Evolutionary conservation across 2,888 invertebrate genomes (phyloP), one percentile per base, ranked within the genome.

Genomic region (Leptopterna dolabrata): DNA sequence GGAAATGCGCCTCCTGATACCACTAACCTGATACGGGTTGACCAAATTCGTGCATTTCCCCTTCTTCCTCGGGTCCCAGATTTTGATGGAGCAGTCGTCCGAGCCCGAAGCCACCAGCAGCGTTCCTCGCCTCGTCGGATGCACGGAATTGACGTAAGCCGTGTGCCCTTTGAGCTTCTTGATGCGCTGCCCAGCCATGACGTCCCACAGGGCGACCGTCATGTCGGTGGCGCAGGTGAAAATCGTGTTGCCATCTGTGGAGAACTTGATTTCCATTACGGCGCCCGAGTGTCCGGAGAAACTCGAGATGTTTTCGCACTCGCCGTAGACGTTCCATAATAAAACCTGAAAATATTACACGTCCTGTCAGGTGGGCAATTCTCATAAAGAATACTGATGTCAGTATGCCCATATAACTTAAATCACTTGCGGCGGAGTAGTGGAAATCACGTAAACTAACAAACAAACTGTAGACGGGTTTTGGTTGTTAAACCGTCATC

Each of bases 311-410:
- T 99, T 99, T 91, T 99, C 98, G 92, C 99, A 99, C 91, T 99
- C 98, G 0, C 98, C 99, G 91, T 98, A 98, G 0, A 98, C 98
- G 91, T 96, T 97, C 99, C 99, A 99, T 89, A 99, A 92, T 92
- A 95, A 30, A n/a, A 85, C 45, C 76, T 51, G 24, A 3, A 1
- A 63, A 63, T n/a, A n/a, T n/a, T n/a, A n/a, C n/a, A n/a, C n/a
- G n/a, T n/a, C n/a, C n/a, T n/a, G 76, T 24, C n/a, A n/a, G n/a
- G n/a, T n/a, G n/a, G n/a, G n/a, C n/a, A n/a, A n/a, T n/a, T n/a
- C n/a, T n/a, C n/a, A n/a, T n/a, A n/a, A n/a, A n/a, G n/a, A n/a
- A n/a, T n/a, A n/a, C n/a, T n/a, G n/a, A n/a, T n/a, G n/a, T n/a
- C n/a, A n/a, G n/a, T n/a, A n/a, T n/a, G n/a, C n/a, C n/a, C n/a